These are phyloP conservation scores for Thysanoteuthis rhombus DNA, from an alignment of 2,888 invertebrate species.

Conservation along the genomic window DNA sequence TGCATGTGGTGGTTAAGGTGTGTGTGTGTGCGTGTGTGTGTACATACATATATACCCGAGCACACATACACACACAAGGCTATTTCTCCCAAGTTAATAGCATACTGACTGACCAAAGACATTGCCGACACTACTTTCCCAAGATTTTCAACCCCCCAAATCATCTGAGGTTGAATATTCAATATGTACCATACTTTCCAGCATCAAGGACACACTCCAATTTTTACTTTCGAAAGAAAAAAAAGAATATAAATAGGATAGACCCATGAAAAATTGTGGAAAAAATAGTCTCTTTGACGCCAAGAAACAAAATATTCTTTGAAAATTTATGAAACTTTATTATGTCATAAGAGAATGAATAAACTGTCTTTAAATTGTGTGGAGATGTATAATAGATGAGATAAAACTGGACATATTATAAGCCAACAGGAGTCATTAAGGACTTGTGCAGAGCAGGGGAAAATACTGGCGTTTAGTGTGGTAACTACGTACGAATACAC, in stretches of 20 bases:
- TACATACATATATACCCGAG: too few species aligned
- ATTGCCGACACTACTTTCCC: not conserved
- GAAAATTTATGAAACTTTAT: not conserved
- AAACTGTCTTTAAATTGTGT: not conserved
- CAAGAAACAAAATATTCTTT: too few species aligned
- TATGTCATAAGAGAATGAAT: not conserved
- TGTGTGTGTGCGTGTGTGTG: too few species aligned
- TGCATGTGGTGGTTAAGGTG: not conserved
- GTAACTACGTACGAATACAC: not conserved
- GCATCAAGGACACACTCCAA: too few species aligned
- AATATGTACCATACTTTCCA: too few species aligned
- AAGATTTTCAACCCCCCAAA: too few species aligned
- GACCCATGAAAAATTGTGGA: too few species aligned
- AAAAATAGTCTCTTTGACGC: too few species aligned
- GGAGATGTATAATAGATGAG: not conserved
- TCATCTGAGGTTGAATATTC: not conserved
- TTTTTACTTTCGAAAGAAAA: too few species aligned
- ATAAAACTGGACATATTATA: not conserved
- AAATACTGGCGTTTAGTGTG: not conserved
- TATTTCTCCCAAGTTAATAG: not conserved
- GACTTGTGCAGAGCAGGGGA: not conserved
- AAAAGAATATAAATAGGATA: too few species aligned
- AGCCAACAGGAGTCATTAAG: not conserved
- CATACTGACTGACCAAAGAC: not conserved
- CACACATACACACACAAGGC: too few species aligned